phyloP scores from a whole-genome alignment of 30 jellyfish, hydroid and myxozoan genomes.

The Phacellophora camtschatica region DNA sequence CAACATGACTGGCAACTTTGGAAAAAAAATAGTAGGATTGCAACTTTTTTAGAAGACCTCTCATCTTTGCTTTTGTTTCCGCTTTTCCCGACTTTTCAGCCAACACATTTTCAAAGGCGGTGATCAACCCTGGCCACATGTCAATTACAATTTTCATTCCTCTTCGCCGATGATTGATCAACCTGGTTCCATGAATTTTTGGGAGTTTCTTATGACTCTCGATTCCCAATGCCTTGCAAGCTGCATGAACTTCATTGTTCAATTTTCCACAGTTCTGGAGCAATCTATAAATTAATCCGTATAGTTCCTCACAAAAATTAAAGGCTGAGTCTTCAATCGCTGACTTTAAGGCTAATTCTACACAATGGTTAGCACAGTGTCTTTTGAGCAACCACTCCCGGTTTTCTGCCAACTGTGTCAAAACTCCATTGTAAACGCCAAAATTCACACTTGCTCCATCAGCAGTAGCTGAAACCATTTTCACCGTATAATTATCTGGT shows the following conservation, averaged over 20 bases:
- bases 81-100: constrained; percentile 53
- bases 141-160: constrained; percentile 14
- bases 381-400: constrained; percentile 71
- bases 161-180: constrained; percentile 14
- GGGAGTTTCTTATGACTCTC: constrained; percentile 25
- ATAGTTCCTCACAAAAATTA: constrained; percentile 20
- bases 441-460: constrained; percentile 68
- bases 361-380: constrained; percentile 74
- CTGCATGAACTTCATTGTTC: constrained; percentile 5
- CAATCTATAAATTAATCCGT: not conserved
- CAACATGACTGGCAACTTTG: constrained; percentile 46
- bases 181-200: constrained; percentile 54
- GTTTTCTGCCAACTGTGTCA: constrained; percentile 59
- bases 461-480: constrained; percentile 53
- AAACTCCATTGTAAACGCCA: constrained; percentile 41
- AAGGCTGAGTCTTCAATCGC: constrained; percentile 22
- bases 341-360: constrained; percentile 50
- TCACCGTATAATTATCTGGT: not conserved
- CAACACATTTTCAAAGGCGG: constrained; percentile 48
- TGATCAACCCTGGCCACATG: constrained; percentile 62
- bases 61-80: constrained; percentile 56
- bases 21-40: constrained; percentile 48
- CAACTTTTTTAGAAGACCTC: constrained; percentile 39
- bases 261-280: constrained; percentile 33
- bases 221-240: constrained; percentile 27